A percentile compares a stretch with the other conserved stretches of the same genome.
phyloP scores from a whole-genome alignment of 2,113 vertebrate species.

The Neogobius melanostomus region DNA sequence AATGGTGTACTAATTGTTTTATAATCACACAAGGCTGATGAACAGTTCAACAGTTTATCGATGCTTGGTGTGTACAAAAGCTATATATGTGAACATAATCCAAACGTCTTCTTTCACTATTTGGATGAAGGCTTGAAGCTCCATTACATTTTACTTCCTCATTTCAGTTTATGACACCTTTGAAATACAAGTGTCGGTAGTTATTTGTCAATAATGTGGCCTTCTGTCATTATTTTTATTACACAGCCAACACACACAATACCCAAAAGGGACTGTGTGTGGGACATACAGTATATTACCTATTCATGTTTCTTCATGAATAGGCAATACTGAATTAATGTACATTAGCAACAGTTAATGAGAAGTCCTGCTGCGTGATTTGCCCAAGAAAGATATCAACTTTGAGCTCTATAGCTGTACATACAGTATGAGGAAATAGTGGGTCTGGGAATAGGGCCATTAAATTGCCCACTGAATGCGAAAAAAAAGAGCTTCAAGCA shows the following conservation, averaged over 20 bases:
- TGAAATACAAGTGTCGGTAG: slow-evolving; percentile 12
- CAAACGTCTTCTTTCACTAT: background rate
- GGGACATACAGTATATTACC: slow-evolving; percentile 34
- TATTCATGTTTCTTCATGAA: slow-evolving; percentile 57
- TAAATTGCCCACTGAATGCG: too few relatives aligned
- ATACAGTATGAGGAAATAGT: background rate
- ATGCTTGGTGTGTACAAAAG: too few relatives aligned
- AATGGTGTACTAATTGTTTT: too few relatives aligned
- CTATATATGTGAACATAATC: too few relatives aligned
- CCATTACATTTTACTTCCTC: background rate
- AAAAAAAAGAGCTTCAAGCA: too few relatives aligned
- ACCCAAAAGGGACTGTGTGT: slow-evolving; percentile 31
- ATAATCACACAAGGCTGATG: too few relatives aligned
- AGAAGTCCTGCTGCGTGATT: slow-evolving; percentile 26
- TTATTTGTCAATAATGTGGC: slow-evolving; percentile 32
- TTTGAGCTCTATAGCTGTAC: background rate
- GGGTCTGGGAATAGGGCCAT: too few relatives aligned
- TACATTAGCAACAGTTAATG: slow-evolving; percentile 60
- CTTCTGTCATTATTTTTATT: slow-evolving; percentile 49
- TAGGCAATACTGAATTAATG: slow-evolving; percentile 48
- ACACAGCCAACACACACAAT: slow-evolving; percentile 20
- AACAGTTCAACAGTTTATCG: too few relatives aligned
- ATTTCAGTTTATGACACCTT: background rate
- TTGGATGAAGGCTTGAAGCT: background rate
- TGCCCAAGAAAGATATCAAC: slow-evolving; percentile 8